Percentiles rank a stretch among this genome's conserved stretches.
Evolutionary conservation across 2,797 vertebrate genomes (phyloP).

Genomic region (Enteromius mattozi): DNA sequence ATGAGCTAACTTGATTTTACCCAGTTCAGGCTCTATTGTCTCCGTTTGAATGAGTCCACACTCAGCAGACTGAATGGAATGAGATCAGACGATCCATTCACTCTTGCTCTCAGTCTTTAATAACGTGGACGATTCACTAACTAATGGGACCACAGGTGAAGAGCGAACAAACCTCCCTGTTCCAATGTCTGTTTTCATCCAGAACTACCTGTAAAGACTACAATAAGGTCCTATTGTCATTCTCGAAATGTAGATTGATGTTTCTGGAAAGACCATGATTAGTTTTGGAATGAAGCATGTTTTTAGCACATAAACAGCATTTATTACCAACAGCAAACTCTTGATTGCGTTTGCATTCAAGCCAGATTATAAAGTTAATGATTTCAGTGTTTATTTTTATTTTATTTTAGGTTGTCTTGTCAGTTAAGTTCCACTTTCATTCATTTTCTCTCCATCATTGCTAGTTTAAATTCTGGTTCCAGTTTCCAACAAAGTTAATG

Average conservation of each 20-base stretch:
- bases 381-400: neutral
- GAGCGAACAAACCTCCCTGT: constrained; percentile 32
- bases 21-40: constrained; percentile 59
- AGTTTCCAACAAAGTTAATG: neutral
- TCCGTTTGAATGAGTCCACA: constrained; percentile 58
- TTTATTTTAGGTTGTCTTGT: neutral
- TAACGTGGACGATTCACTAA: constrained; percentile 35
- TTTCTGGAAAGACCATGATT: no score
- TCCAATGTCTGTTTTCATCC: constrained; percentile 40
- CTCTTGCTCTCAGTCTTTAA: constrained; percentile 42
- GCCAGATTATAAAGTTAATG: neutral
- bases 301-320: neutral
- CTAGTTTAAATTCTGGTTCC: neutral
- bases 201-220: constrained; percentile 13
- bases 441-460: neutral
- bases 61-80: constrained; percentile 49
- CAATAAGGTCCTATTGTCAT: constrained; percentile 10
- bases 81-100: constrained; percentile 45
- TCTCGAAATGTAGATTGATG: neutral
- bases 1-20: constrained; percentile 75
- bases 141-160: constrained; percentile 44
- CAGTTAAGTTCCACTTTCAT: neutral
- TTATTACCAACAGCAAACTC: neutral
- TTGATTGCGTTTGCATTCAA: neutral
- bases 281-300: neutral